These are phyloP conservation scores for Mechanitis mazaeus DNA, from an alignment of 2,888 invertebrate genomes.

Conservation along the genomic window DNA sequence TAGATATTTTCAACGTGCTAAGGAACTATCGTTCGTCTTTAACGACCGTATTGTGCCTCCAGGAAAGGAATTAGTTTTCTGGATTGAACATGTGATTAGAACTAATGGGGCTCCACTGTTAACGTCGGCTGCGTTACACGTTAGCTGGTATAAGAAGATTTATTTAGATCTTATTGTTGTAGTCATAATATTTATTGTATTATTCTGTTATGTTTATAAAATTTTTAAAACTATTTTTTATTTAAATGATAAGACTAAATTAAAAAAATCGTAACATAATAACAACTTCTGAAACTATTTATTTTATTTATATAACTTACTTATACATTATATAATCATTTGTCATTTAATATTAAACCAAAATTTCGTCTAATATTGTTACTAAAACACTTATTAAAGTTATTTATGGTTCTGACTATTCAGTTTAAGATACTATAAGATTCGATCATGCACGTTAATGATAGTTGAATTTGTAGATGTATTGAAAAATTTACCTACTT, in stretches of 20 bases:
- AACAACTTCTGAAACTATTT: no score
- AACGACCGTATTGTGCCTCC: constrained; percentile 45
- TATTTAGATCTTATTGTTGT: constrained; percentile 43
- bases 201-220: constrained; percentile 1
- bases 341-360: no score
- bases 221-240: constrained; percentile 9
- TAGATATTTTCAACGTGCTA: constrained; percentile 43
- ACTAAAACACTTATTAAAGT: no score
- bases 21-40: constrained; percentile 44
- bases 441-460: no score
- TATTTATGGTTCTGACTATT: no score
- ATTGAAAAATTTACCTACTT: no score
- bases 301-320: no score
- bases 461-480: no score
- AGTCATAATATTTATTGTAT: constrained; percentile 8
- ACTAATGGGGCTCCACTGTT: constrained; percentile 48
- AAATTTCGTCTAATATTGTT: no score
- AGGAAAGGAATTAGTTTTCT: constrained; percentile 43
- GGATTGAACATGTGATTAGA: constrained; percentile 49
- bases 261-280: no score
- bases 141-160: constrained; percentile 47
- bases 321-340: no score
- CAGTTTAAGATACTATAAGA: no score
- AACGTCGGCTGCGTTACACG: constrained; percentile 41
- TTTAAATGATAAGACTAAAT: not conserved